Base-by-base conservation (phyloP, 2,888 invertebrate genomes). In the Drosophila kanekoi region DNA sequence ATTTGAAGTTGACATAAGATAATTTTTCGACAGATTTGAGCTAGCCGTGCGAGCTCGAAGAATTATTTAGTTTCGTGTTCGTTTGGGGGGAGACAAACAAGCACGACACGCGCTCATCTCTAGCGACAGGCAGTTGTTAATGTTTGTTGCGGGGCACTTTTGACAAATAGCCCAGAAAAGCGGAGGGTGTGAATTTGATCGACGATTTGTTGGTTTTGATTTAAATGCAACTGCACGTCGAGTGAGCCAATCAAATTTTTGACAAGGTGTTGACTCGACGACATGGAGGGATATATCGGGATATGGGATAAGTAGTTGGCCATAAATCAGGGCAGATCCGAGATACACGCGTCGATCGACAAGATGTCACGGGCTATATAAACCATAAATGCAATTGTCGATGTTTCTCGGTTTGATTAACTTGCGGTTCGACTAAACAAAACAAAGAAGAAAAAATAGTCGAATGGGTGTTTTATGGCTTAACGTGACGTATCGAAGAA, bases 201-300 rank as follows among this genome's bases (percentile, higher is more conserved):
- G 67, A 84, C 79, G 89, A 79, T 89, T 84, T 84, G 83, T 84
- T 84, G 65, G 28, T 79, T 87, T 67, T 71, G 85, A 84, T 86
- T 87, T 86, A 60, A 60, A 56, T 75, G 71, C 72, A 61, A 48
- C 79, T 33, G 63, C 70, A 60, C 60, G 87, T 35, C 40, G 82
- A 87, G 70, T 63, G 86, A 79, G 72, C 72, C 81, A 79, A 87
- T 89, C 83, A 89, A 85, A 82, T 66, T 89, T 89, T 84, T 77
- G 83, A 84, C 89, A 88, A 85, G 72, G 63, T 85, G 83, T 64
- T 86, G 89, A 89, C 58, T 65, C 47, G 20, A 47, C 13, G 51
- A 52, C 13, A 35, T n/a, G 13, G 38, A 23, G 14, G 10, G 23
- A 14, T 37, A 37, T 37, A 38, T 23, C n/a, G 18, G 18, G 18